Conservation (phyloP, 2,888 invertebrate species). For the Ariolimax columbianus region DNA sequence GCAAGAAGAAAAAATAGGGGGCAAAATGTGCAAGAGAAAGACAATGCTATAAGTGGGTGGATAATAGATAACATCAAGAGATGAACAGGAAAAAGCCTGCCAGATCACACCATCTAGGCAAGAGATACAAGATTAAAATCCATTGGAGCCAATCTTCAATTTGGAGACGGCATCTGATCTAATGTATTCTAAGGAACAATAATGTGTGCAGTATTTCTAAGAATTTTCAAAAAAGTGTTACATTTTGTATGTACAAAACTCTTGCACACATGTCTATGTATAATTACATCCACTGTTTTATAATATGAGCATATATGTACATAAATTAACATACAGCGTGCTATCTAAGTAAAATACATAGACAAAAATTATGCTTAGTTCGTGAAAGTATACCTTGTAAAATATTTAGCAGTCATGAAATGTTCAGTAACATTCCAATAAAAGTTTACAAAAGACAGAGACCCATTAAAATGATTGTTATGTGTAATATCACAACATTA, state of each 20-base stretch:
- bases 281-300: not conserved
- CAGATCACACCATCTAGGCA: no score
- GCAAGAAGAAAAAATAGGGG: no score
- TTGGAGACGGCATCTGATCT: no score
- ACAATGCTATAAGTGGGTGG: no score
- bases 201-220: no score
- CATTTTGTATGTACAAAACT: not conserved
- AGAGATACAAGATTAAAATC: no score
- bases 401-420: not conserved
- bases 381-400: not conserved
- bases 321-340: not conserved
- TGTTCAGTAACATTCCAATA: not conserved
- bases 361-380: slow-evolving; percentile 1
- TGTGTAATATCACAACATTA: not conserved
- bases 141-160: no score
- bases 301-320: not conserved
- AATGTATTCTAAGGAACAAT: no score
- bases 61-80: no score
- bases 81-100: no score
- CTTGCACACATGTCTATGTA: not conserved
- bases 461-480: not conserved
- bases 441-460: not conserved
- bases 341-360: not conserved
- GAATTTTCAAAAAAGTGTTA: not conserved
- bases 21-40: no score